phyloP scores from a whole-genome alignment of 2,113 vertebrate genomes.

The Athene cunicularia region DNA sequence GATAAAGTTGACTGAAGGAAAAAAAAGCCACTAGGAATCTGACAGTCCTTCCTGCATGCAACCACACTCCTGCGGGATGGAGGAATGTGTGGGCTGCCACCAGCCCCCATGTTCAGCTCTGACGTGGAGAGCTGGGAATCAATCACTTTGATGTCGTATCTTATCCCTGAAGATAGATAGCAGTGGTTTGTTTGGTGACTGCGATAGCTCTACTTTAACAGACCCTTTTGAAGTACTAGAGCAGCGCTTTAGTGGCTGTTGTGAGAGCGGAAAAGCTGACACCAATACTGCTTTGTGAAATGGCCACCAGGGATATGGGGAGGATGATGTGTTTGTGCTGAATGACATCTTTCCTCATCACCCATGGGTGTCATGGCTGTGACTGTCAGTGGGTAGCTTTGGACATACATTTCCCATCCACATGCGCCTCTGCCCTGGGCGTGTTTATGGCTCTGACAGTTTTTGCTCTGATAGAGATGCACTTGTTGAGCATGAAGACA shows the following conservation, averaged over 20 bases:
- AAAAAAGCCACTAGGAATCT: conserved; percentile 1
- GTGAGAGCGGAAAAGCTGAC: conserved; percentile 52
- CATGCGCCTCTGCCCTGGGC: rapidly evolving
- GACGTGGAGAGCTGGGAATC: conserved; percentile 48
- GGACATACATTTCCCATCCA: background rate
- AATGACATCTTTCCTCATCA: background rate
- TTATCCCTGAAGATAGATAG: conserved; percentile 56
- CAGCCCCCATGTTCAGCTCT: background rate
- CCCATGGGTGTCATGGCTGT: background rate
- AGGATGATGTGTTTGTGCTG: background rate
- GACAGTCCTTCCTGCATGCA: background rate
- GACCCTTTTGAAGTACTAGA: conserved; percentile 56
- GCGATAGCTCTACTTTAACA: conserved; percentile 8
- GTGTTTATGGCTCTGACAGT: rapidly evolving
- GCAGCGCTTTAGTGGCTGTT: conserved; percentile 18
- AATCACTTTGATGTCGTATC: conserved; percentile 74
- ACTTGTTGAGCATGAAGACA: background rate
- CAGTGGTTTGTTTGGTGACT: conserved; percentile 29
- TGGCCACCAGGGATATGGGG: background rate
- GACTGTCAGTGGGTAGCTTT: background rate
- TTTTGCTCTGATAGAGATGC: background rate
- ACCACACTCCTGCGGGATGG: background rate
- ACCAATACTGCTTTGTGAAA: background rate
- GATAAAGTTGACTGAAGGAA: background rate
- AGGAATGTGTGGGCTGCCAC: background rate